These are phyloP conservation scores for Antidorcas marsupialis DNA, from an alignment of 2,113 vertebrate species.

Conservation along the genomic window DNA sequence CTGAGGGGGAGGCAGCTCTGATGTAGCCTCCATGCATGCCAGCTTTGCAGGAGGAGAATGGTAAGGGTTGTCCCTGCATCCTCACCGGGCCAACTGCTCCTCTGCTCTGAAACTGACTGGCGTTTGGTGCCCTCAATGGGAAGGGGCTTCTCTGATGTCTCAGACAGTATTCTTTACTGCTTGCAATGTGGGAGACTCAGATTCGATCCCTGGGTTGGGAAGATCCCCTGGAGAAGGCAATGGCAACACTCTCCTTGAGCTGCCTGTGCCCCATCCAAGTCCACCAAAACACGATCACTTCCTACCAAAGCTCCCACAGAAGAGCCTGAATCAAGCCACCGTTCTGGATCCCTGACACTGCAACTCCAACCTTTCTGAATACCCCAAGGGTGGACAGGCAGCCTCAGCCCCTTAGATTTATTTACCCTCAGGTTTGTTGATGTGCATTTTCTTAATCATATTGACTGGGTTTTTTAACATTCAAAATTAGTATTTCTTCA, in stretches of 20 bases:
- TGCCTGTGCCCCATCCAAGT: neutral
- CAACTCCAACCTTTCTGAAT: neutral
- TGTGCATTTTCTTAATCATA: neutral
- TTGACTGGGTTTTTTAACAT: neutral
- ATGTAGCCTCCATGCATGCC: neutral
- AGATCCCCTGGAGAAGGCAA: neutral
- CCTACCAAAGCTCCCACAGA: neutral
- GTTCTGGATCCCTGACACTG: neutral
- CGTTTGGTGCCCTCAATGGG: rapidly evolving
- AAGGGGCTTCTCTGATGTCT: neutral
- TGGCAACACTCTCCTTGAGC: neutral
- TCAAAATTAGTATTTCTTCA: neutral
- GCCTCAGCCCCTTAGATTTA: neutral
- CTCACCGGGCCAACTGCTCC: rapidly evolving
- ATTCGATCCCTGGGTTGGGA: neutral
- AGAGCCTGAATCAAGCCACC: neutral
- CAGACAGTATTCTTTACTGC: neutral
- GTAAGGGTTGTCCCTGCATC: neutral
- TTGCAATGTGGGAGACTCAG: neutral
- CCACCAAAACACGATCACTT: neutral
- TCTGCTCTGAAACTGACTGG: neutral
- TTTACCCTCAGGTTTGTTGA: neutral
- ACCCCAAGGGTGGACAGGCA: no score
- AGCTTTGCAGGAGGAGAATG: neutral
- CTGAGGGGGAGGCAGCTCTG: neutral